Percentiles rank a stretch among this genome's conserved stretches.
phyloP scores from a whole-genome alignment of 2,113 vertebrate species.

The Elephantulus edwardii region DNA sequence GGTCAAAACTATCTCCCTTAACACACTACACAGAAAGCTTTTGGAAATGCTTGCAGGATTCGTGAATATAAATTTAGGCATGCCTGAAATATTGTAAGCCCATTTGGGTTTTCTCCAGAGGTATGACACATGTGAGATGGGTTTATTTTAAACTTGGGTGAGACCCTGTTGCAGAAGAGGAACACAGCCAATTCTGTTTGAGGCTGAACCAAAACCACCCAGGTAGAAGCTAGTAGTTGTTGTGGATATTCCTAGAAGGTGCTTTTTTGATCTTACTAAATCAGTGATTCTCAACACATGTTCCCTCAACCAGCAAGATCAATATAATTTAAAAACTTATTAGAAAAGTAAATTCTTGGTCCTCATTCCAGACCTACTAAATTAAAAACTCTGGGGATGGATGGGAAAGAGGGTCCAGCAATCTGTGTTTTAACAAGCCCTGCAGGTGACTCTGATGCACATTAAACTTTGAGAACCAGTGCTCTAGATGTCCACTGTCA shows the following conservation, averaged over 20 bases:
- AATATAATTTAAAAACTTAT: conserved; percentile 1
- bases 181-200: conserved; percentile 1
- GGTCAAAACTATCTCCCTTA: not conserved
- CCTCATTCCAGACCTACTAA: not conserved
- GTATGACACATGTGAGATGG: not conserved
- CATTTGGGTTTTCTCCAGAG: not conserved
- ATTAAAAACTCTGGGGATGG: not conserved
- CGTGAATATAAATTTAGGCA: not conserved
- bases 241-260: not conserved
- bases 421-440: not conserved
- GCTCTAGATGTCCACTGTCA: not conserved
- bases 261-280: not conserved
- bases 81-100: not conserved
- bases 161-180: not conserved
- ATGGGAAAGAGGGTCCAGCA: not conserved
- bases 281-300: not conserved
- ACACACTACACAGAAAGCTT: not conserved
- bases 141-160: conserved; percentile 16
- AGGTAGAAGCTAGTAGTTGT: not conserved
- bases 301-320: not conserved
- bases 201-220: not conserved
- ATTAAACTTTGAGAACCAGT: not conserved
- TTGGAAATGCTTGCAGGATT: conserved; percentile 19
- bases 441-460: not conserved
- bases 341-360: conserved; percentile 35